A percentile compares a stretch with the other conserved stretches of the same genome.
Conservation (phyloP, 2,797 vertebrate species). For the Champsocephalus esox region DNA sequence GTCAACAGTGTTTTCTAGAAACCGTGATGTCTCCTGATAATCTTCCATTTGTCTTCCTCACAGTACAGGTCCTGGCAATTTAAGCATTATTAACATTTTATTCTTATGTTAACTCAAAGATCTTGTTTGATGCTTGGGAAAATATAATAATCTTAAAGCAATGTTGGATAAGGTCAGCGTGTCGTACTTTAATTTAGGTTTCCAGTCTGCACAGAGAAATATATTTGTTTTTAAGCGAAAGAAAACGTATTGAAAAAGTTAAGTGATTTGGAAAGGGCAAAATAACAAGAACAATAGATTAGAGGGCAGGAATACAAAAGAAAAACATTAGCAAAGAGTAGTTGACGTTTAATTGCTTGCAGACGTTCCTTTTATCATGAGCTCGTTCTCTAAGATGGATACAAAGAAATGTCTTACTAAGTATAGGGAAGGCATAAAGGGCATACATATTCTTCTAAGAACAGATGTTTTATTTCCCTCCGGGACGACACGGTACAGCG, state of each 20-base stretch:
- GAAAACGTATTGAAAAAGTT: slow-evolving; percentile 2
- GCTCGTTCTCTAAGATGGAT: slow-evolving; percentile 11
- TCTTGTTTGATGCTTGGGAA: slow-evolving; percentile 11
- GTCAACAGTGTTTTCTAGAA: slow-evolving; percentile 12
- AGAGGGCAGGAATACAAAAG: slow-evolving; percentile 8
- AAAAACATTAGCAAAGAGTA: not conserved
- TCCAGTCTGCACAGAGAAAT: slow-evolving; percentile 32
- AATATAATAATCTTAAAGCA: slow-evolving; percentile 51
- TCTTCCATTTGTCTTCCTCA: slow-evolving; percentile 28
- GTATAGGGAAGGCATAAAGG: slow-evolving; percentile 47
- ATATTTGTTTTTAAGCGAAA: no score
- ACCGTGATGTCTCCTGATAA: not conserved
- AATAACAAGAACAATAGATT: slow-evolving; percentile 12
- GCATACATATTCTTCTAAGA: slow-evolving; percentile 53
- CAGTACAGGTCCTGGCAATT: slow-evolving; percentile 13
- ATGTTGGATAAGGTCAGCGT: slow-evolving; percentile 42
- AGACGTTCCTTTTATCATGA: not conserved
- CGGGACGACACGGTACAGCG: slow-evolving; percentile 8
- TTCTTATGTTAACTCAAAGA: slow-evolving; percentile 20
- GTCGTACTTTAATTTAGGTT: slow-evolving; percentile 27
- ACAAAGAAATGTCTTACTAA: slow-evolving; percentile 40
- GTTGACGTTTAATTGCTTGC: slow-evolving; percentile 16
- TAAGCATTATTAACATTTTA: slow-evolving; percentile 27
- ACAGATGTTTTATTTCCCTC: slow-evolving; percentile 45
- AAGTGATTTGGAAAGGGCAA: not conserved